Conservation (phyloP, 2,797 vertebrate species). For the Simalia tracyae region DNA sequence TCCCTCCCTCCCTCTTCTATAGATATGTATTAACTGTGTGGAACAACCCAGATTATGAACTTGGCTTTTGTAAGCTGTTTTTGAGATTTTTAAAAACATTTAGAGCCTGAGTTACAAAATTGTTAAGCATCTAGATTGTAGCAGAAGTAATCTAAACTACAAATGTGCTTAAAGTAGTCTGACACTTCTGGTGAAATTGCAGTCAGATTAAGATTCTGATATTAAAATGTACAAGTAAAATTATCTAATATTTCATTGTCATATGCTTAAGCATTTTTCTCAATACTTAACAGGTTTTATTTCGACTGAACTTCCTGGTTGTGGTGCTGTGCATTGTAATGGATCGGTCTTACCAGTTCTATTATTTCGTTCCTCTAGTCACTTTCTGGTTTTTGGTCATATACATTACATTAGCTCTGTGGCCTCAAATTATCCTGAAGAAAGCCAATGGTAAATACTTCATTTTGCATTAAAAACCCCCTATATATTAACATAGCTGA, state of each 20-base stretch:
- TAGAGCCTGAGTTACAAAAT: background rate
- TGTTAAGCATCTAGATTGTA: background rate
- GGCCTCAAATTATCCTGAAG: conserved; percentile 96
- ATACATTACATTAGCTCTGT: conserved; percentile 88
- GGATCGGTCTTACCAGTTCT: conserved; percentile 97
- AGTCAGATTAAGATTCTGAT: background rate
- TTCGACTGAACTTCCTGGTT: conserved; percentile 97
- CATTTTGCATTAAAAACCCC: background rate
- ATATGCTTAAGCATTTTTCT: background rate
- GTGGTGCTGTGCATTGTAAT: conserved; percentile 95
- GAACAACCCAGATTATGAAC: background rate
- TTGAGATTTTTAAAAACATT: background rate
- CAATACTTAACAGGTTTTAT: conserved; percentile 83
- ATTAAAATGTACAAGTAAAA: background rate
- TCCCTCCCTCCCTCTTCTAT: background rate
- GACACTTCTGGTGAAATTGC: background rate
- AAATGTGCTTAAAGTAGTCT: background rate
- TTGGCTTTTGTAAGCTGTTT: background rate
- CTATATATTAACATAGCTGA: background rate
- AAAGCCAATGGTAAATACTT: conserved; percentile 85
- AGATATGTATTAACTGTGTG: background rate
- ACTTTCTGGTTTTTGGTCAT: conserved; percentile 97
- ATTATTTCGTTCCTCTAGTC: conserved; percentile 97
- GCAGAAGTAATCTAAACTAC: background rate
- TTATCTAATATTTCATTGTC: background rate